Base-by-base conservation (phyloP, 2,888 invertebrate genomes). In the Dasysyrphus albostriatus region DNA sequence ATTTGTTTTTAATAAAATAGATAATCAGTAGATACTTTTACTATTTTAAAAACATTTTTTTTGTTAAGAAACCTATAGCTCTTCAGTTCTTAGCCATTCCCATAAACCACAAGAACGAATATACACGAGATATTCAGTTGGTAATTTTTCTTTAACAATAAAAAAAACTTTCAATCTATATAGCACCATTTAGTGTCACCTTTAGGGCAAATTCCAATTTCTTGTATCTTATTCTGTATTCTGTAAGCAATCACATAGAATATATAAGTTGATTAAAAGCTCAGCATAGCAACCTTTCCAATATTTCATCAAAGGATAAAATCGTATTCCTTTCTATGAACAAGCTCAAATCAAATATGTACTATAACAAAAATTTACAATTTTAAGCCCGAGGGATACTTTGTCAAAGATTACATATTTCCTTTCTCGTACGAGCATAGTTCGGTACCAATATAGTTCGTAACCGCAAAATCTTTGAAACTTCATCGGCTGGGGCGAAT, bases 221-320 rank as follows among this genome's bases (percentile, higher is more conserved):
- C 51, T 51, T 29, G n/a, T 51, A 14, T 54, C 2, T 42, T 42
- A 16, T 44, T 19, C 7, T 7, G 14, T 14, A 61, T 39, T 8
- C 14, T n/a, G n/a, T 8, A 19, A 39, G 54, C 39, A 39, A 69
- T 69, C 49, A 37, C 49, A 49, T 49, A 49, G 67, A 67, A 49
- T 49, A 49, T 67, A 29, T 69, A 69, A 69, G 69, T 69, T 69
- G 69, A 69, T 69, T 69, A 69, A 69, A 69, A 69, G 69, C 51
- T 54, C 37, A 51, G 39, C 19, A 51, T 24, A 24, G 8, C 37
- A 9, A 24, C n/a, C 32, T 63, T 29, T 44, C 61, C 24, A 29
- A 29, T 34, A 67, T n/a, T 14, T 37, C 32, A n/a, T 63, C 42
- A 63, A 63, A 63, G 24, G 42, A 44, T 14, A 24, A 24, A 44